Evolutionary conservation across 2,888 invertebrate genomes (phyloP).

Genomic region (Callinectes sapidus): DNA sequence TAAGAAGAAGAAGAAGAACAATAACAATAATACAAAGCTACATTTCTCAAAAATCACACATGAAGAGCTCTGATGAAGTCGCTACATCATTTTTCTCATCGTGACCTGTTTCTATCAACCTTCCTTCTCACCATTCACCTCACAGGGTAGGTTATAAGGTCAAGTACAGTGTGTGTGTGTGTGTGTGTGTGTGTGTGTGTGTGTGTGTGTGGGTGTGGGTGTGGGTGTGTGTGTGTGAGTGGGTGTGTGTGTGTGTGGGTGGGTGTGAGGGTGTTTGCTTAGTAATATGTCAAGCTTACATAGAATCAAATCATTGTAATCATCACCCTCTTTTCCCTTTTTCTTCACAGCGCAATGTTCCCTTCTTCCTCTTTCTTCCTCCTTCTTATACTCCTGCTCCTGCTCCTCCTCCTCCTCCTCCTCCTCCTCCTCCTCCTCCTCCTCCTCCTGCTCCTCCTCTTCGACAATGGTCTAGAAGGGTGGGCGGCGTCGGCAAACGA

Average conservation of each 20-base stretch:
- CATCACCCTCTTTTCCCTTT: neutral
- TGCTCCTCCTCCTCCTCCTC: slow-evolving; percentile 10
- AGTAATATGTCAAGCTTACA: too few relatives aligned
- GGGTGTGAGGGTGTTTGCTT: neutral
- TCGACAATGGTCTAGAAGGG: neutral
- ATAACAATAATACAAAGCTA: neutral
- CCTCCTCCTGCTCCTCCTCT: slow-evolving; percentile 4
- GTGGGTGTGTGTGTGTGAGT: too few relatives aligned
- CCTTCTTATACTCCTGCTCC: neutral
- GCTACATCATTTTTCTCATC: neutral
- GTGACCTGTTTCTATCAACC: neutral
- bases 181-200: too few relatives aligned
- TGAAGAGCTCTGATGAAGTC: neutral
- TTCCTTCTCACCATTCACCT: neutral
- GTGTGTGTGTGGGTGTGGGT: too few relatives aligned
- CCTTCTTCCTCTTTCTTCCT: neutral
- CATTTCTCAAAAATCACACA: neutral
- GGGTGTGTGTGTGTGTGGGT: too few relatives aligned
- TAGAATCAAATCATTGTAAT: too few relatives aligned
- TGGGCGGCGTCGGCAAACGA: neutral
- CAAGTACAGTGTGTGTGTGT: neutral
- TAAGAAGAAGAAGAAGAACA: neutral
- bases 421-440: neutral
- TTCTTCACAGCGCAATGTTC: neutral
- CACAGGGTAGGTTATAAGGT: too few relatives aligned